Evolutionary conservation across 2,113 vertebrate species (phyloP).

Genomic region (Lipophrys pholis): DNA sequence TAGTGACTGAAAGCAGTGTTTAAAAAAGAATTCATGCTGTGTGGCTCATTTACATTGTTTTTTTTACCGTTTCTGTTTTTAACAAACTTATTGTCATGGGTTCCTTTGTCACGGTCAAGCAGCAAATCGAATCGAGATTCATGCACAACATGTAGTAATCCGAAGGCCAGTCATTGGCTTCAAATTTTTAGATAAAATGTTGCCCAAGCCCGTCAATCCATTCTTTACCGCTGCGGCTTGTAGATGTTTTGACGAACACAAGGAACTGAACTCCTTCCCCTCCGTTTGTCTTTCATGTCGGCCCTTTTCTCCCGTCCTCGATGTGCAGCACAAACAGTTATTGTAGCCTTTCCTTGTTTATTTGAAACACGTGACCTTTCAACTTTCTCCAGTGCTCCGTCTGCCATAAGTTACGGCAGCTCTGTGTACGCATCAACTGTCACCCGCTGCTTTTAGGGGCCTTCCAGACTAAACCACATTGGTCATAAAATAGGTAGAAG

Average conservation of each 20-base stretch:
- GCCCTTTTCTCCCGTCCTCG: not conserved
- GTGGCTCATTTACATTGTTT: no score
- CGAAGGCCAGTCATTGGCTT: no score
- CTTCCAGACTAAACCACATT: constrained; percentile 82
- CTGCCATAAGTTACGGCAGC: constrained; percentile 74
- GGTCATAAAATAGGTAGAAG: constrained; percentile 82
- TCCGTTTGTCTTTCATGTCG: constrained; percentile 7
- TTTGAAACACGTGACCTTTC: constrained; percentile 77
- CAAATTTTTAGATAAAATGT: no score
- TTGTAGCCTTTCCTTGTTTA: constrained; percentile 68
- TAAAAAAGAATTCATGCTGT: no score
- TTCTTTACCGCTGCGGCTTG: no score
- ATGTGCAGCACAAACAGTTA: constrained; percentile 36
- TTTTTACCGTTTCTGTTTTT: no score
- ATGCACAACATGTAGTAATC: no score
- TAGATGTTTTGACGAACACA: not conserved
- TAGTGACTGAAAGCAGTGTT: no score
- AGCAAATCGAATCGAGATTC: no score
- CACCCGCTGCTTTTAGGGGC: constrained; percentile 79
- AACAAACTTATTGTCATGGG: no score
- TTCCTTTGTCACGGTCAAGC: no score
- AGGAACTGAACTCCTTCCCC: not conserved
- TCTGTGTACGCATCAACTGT: constrained; percentile 78
- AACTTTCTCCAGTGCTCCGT: constrained; percentile 72
- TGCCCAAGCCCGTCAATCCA: no score